These are phyloP conservation scores for Meandrina meandrites DNA, from an alignment of 92 coral and sea anemone genomes.

Conservation along the genomic window DNA sequence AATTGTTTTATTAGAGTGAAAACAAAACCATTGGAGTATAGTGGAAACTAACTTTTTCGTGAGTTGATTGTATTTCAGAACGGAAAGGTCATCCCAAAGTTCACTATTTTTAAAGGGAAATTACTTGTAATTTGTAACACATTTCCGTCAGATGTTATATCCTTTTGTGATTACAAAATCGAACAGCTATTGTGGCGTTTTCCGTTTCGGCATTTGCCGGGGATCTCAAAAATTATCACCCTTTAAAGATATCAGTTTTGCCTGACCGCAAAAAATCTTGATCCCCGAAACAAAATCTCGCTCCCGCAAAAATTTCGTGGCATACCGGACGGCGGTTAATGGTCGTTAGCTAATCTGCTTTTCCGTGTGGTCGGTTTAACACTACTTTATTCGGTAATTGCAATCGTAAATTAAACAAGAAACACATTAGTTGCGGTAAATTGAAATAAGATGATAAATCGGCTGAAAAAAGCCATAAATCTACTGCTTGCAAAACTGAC, in stretches of 20 bases:
- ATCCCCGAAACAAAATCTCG: neutral
- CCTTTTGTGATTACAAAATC: no score
- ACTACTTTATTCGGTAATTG: neutral
- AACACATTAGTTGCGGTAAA: neutral
- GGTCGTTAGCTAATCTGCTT: neutral
- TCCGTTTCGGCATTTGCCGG: neutral
- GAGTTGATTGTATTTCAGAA: no score
- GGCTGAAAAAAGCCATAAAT: no score
- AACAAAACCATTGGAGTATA: no score
- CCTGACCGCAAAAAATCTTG: neutral
- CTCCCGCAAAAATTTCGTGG: neutral
- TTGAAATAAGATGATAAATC: neutral
- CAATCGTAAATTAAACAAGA: neutral
- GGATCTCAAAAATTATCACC: neutral
- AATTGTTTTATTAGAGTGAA: no score
- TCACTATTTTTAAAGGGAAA: no score
- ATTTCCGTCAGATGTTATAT: no score
- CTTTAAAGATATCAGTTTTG: neutral
- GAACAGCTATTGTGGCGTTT: no score
- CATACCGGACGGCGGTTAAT: neutral
- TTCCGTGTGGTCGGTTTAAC: constrained; percentile 1
- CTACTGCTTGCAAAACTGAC: no score
- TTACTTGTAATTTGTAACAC: no score
- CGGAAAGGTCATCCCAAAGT: no score
- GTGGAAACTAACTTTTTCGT: no score